phyloP scores from a whole-genome alignment of 2,113 vertebrate genomes.

The Callionymus lyra region DNA sequence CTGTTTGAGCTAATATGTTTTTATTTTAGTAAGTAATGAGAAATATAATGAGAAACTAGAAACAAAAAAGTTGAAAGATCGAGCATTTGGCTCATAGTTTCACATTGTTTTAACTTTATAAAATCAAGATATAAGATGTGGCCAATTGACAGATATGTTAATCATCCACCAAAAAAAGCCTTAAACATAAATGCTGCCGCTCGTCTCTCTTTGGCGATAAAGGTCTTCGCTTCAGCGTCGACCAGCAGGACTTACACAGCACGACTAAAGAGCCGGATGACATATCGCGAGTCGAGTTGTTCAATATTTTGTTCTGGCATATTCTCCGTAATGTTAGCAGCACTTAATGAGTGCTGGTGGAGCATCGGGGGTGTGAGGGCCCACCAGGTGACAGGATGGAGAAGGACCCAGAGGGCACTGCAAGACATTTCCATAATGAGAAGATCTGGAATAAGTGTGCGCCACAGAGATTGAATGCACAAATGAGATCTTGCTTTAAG shows the following conservation, averaged over 20 bases:
- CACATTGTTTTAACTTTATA: too few species aligned
- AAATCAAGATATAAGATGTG: too few species aligned
- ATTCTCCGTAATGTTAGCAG: slow-evolving; percentile 3
- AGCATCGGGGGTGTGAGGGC: background rate
- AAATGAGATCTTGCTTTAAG: too few species aligned
- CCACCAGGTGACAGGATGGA: slow-evolving; percentile 3
- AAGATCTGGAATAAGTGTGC: background rate
- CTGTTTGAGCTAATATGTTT: too few species aligned
- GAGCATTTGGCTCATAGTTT: too few species aligned
- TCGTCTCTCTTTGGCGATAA: too few species aligned
- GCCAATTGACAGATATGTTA: too few species aligned
- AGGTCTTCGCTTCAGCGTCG: slow-evolving; percentile 21
- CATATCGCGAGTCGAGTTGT: slow-evolving; percentile 1
- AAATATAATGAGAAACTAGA: too few species aligned
- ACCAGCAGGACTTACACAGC: slow-evolving; percentile 16
- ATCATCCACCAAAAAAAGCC: too few species aligned
- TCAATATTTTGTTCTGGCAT: background rate
- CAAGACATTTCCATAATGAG: slow-evolving; percentile 6
- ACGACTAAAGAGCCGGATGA: slow-evolving; percentile 5
- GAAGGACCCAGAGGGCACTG: slow-evolving; percentile 1
- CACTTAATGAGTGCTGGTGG: slow-evolving; percentile 1
- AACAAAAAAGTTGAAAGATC: too few species aligned
- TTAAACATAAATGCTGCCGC: too few species aligned
- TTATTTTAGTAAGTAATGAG: too few species aligned
- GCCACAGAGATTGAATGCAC: background rate